Conservation (phyloP, 2,113 vertebrate genomes). For the Crotalus helleri region DNA sequence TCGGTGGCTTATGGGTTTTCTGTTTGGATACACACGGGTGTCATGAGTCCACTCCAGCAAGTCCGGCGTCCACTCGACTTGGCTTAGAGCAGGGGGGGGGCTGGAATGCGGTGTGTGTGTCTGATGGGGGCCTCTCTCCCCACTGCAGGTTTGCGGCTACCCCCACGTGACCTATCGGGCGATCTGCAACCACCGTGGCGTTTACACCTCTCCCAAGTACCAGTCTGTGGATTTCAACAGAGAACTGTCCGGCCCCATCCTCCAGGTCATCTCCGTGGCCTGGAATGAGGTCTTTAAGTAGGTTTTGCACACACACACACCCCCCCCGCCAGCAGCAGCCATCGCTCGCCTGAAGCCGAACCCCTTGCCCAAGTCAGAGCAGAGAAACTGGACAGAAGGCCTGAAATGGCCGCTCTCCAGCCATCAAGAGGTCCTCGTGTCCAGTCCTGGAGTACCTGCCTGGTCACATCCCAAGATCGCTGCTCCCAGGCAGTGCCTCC, state of each 20-base stretch:
- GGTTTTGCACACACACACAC: no score
- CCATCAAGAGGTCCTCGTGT: background rate
- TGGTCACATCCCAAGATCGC: background rate
- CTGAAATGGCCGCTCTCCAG: background rate
- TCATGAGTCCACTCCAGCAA: background rate
- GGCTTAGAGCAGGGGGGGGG: background rate
- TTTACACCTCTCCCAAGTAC: slow-evolving; percentile 1
- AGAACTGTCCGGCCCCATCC: slow-evolving; percentile 4
- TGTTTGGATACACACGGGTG: background rate
- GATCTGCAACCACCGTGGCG: slow-evolving; percentile 4
- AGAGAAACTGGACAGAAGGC: background rate
- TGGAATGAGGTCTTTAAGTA: slow-evolving; percentile 39
- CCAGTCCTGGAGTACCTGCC: background rate
- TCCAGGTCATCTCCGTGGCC: background rate
- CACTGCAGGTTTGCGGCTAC: background rate
- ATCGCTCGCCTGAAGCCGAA: background rate
- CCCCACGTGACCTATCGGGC: slow-evolving; percentile 18
- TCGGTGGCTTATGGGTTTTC: background rate
- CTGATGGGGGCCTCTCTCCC: background rate
- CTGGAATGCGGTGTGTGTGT: background rate
- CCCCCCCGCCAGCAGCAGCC: background rate
- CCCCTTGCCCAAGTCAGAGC: background rate
- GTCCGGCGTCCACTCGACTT: background rate
- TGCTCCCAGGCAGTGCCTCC: background rate
- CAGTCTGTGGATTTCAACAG: slow-evolving; percentile 36